Conservation (phyloP, 2,888 invertebrate species). For the Acleris literana region DNA sequence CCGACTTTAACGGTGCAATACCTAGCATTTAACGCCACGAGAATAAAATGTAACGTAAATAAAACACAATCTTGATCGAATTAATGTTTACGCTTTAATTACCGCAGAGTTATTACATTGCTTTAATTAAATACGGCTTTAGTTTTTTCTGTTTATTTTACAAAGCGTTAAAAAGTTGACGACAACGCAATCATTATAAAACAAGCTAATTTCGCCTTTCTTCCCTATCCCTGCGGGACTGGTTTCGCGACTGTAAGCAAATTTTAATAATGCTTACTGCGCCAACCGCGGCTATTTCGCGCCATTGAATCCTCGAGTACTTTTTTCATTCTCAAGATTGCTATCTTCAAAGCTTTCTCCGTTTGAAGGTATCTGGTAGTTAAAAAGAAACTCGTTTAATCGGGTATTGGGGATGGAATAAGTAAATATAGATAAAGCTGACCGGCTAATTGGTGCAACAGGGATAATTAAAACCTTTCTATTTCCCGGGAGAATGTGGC, state of each 20-base stretch:
- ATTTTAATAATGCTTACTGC: conserved; percentile 75
- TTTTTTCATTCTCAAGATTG: conserved; percentile 49
- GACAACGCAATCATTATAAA: conserved; percentile 65
- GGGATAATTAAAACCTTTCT: conserved; percentile 22
- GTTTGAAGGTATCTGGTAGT: conserved; percentile 38
- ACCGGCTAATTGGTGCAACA: conserved; percentile 9
- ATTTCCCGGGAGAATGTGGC: conserved; percentile 1
- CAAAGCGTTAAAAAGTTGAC: conserved; percentile 51
- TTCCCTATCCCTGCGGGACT: conserved; percentile 63
- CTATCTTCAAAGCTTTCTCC: conserved; percentile 39
- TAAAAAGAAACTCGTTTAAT: conserved; percentile 43
- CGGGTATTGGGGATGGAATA: conserved; percentile 43
- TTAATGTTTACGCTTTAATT: conserved; percentile 25
- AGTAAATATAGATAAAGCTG: conserved; percentile 14
- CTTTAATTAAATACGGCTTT: conserved; percentile 35
- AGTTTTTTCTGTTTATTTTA: conserved; percentile 35
- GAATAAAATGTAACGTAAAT: conserved; percentile 32
- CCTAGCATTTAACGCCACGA: background rate
- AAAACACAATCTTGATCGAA: conserved; percentile 26
- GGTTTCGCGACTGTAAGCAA: conserved; percentile 66
- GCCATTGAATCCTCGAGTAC: conserved; percentile 68
- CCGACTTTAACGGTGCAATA: conserved; percentile 33
- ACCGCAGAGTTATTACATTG: conserved; percentile 26
- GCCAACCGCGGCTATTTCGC: conserved; percentile 63
- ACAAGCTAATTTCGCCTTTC: conserved; percentile 68